These are phyloP conservation scores for Diadema setosum DNA, from an alignment of 35 echinoderm and acorn worm genomes.

Conservation along the genomic window DNA sequence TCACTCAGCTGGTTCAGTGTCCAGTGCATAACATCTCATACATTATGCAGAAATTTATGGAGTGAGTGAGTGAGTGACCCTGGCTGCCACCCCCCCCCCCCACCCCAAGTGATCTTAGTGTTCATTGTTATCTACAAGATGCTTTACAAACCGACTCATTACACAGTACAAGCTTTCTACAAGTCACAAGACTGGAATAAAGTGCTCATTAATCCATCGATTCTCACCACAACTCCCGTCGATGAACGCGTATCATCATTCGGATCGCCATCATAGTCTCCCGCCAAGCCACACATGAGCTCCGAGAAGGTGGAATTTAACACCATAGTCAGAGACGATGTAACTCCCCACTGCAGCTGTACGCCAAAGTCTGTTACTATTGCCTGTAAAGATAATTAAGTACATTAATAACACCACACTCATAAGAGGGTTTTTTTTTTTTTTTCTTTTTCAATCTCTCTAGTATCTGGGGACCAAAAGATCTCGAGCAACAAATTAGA, in stretches of 20 bases:
- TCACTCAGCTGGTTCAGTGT: no score
- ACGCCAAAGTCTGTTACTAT: slow-evolving; percentile 11
- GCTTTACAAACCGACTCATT: neutral
- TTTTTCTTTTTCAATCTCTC: neutral
- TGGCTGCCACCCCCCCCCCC: neutral
- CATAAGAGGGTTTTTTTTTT: no score
- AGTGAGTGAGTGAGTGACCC: neutral
- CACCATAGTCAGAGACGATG: neutral
- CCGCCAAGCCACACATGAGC: slow-evolving; percentile 41
- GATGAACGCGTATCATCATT: slow-evolving; percentile 50
- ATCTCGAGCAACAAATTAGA: neutral
- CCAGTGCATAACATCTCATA: neutral
- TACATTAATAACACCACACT: neutral
- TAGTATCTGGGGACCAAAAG: neutral
- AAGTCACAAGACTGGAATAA: neutral
- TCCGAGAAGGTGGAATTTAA: slow-evolving; percentile 1
- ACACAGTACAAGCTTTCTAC: neutral
- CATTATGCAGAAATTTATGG: neutral
- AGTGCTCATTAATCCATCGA: no score
- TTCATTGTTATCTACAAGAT: neutral
- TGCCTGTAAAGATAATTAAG: neutral
- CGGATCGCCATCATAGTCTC: slow-evolving; percentile 40
- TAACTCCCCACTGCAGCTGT: slow-evolving; percentile 10
- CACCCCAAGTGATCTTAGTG: neutral
- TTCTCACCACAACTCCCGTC: slow-evolving; percentile 44